Evolutionary conservation across 2,888 invertebrate genomes (phyloP), one percentile per base, ranked within the genome.

Genomic region (Diarsia dahlii): DNA sequence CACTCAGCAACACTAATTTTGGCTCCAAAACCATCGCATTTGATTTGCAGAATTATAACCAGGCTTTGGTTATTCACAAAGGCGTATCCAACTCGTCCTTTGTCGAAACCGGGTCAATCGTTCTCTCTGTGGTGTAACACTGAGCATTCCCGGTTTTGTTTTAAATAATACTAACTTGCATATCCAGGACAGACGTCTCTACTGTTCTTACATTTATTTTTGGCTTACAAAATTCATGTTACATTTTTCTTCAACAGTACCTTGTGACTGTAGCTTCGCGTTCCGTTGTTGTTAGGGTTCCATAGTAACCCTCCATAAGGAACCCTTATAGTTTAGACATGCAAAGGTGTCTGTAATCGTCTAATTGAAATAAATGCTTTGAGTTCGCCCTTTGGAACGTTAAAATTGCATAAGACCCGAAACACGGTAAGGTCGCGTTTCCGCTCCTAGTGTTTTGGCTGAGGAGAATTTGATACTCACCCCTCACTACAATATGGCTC

Each of bases 21-120:
- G 48, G 6, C 9, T 60, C 9, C n/a, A 64, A 18, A 58, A 45
- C 50, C 46, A 23, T 58, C 20, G 23, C 60, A 69, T 78, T 75
- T 73, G 20, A 77, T 69, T 73, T 54, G 15, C 39, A 68, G 46
- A 71, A 68, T 68, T 68, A 64, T 52, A 48, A 67, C 71, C 64
- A 75, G 12, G 28, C 50, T 65, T 76, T 66, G 34, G 68, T 45
- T 62, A n/a, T 54, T 54, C 71, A 75, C 71, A 76, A 80, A 73
- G 50, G 63, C 48, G 48, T 74, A 72, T 74, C 58, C 45, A 63
- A 48, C 52, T 63, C 23, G 66, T 46, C 70, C 74, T 84, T 80
- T 71, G 70, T 74, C 52, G 23, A 60, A 84, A 85, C 70, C 62
- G 10, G 84, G 76, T 86, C 74, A 86, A 84, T 80, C 45, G 69